Evolutionary conservation across 2,113 vertebrate genomes (phyloP).

Genomic region (Neodon shergylaensis): DNA sequence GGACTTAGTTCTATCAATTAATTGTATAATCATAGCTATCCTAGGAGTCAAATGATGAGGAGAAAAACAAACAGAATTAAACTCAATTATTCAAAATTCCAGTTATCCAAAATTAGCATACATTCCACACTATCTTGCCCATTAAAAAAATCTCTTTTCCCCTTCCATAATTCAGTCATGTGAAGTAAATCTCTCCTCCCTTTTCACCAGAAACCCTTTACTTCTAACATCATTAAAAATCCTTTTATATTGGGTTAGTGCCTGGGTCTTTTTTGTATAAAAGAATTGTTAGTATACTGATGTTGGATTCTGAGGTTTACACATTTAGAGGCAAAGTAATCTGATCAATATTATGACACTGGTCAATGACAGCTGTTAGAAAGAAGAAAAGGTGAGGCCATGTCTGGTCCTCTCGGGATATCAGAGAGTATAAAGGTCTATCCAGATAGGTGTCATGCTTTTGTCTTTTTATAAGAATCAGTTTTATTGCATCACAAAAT

Average conservation of each 20-base stretch:
- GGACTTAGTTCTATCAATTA: conserved; percentile 70
- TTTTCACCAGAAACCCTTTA: conserved; percentile 15
- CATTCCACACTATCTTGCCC: conserved; percentile 36
- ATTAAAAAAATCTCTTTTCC: conserved; percentile 50
- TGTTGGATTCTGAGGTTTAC: neutral
- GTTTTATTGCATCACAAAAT: neutral
- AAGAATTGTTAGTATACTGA: neutral
- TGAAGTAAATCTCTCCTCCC: conserved; percentile 22
- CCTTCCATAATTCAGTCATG: conserved; percentile 27
- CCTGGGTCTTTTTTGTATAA: neutral
- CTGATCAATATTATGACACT: neutral
- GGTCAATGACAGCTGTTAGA: neutral
- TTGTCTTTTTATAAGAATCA: neutral
- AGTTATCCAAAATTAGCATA: conserved; percentile 64
- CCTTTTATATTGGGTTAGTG: neutral
- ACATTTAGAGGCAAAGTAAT: neutral
- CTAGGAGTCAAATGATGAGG: conserved; percentile 60
- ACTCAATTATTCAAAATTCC: conserved; percentile 69
- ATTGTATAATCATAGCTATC: conserved; percentile 61
- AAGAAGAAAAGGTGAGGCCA: neutral
- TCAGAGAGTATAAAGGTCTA: neutral
- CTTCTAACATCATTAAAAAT: conserved; percentile 48
- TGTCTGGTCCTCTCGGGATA: neutral
- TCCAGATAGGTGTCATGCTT: neutral
- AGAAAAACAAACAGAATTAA: conserved; percentile 58